Evolutionary conservation across 1,140 invertebrate genomes (phyloP).

Genomic region (Myzus persicae): DNA sequence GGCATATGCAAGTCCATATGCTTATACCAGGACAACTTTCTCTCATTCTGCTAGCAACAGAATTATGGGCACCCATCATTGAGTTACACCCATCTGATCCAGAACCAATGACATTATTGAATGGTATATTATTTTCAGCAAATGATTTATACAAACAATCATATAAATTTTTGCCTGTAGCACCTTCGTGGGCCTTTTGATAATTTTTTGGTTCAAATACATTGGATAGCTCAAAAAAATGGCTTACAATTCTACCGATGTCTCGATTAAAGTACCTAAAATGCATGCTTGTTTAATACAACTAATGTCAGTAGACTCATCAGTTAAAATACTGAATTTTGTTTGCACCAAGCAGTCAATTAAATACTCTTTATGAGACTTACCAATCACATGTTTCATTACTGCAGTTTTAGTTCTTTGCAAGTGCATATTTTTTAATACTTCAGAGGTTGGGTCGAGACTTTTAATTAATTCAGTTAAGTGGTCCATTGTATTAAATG

Average conservation of each 20-base stretch:
- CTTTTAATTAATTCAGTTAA: neutral
- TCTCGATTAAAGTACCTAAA: neutral
- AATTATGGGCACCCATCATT: neutral
- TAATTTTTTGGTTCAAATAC: neutral
- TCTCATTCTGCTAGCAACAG: too few relatives aligned
- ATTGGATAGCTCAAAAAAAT: neutral
- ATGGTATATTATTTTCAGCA: neutral
- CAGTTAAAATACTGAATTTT: neutral
- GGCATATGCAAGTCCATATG: neutral
- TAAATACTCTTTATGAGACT: too few relatives aligned
- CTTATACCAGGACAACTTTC: too few relatives aligned
- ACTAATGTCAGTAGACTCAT: neutral
- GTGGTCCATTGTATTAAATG: neutral
- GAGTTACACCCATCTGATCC: neutral
- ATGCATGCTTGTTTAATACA: neutral
- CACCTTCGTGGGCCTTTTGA: neutral
- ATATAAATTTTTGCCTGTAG: neutral
- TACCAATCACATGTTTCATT: too few relatives aligned
- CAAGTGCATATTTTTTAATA: neutral
- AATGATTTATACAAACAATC: neutral
- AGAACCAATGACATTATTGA: neutral
- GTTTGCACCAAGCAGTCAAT: too few relatives aligned
- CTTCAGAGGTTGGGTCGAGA: neutral
- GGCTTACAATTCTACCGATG: neutral
- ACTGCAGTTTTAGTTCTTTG: neutral